Conservation (phyloP, 2,113 vertebrate genomes). For the Nestor notabilis region DNA sequence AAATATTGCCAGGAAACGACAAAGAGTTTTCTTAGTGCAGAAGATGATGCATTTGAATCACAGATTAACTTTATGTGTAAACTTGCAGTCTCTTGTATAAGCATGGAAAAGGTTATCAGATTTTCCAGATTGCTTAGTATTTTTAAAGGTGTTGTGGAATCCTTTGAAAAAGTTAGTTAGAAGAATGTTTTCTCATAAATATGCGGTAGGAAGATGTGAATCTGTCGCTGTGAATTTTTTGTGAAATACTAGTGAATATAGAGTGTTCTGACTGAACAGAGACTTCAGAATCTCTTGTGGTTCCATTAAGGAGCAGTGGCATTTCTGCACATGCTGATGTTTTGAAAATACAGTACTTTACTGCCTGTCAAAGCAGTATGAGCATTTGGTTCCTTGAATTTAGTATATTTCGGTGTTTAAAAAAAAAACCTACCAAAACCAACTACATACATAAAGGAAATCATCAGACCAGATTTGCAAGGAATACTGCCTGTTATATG, state of each 20-base stretch:
- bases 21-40: background rate
- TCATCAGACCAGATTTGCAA: background rate
- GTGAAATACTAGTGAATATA: background rate
- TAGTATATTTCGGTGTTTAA: background rate
- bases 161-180: background rate
- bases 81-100: background rate
- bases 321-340: background rate
- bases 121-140: background rate
- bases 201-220: background rate
- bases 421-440: background rate
- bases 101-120: background rate
- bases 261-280: background rate
- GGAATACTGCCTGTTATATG: background rate
- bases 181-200: background rate
- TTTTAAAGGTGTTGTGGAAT: background rate
- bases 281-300: background rate
- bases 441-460: background rate
- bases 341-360: background rate
- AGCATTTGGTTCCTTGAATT: background rate
- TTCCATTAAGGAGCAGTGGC: background rate
- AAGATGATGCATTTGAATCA: background rate
- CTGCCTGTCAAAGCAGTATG: background rate
- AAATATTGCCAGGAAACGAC: background rate
- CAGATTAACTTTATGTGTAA: background rate
- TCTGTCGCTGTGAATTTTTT: background rate